Evolutionary conservation across 2,113 vertebrate genomes (phyloP).

Genomic region (Arenaria interpres): DNA sequence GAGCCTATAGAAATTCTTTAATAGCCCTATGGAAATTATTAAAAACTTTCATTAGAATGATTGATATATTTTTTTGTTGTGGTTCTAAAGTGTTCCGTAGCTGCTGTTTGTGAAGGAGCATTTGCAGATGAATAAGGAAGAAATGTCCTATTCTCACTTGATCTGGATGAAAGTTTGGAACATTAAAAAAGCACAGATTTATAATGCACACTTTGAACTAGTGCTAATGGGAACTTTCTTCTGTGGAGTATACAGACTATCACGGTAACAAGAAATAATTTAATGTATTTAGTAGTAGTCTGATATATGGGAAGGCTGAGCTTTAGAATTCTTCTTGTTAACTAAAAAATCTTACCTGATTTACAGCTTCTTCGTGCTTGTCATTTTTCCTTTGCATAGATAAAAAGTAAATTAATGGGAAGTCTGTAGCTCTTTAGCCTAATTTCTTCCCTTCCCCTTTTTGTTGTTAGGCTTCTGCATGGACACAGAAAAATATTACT

Average conservation of each 20-base stretch:
- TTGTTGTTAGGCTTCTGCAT: background rate
- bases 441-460: background rate
- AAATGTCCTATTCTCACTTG: background rate
- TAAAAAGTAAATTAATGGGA: background rate
- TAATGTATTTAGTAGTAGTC: background rate
- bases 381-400: background rate
- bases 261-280: background rate
- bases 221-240: background rate
- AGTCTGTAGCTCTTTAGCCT: background rate
- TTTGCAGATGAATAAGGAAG: constrained; percentile 2
- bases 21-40: background rate
- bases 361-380: background rate
- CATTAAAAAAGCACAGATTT: background rate
- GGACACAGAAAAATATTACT: background rate
- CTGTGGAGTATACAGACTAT: background rate
- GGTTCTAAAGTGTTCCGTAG: background rate
- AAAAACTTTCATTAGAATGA: background rate
- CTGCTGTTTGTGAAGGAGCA: background rate
- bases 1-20: background rate
- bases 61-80: background rate
- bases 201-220: background rate
- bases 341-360: background rate
- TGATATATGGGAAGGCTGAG: background rate
- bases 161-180: background rate
- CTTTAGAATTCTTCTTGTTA: background rate